Percentiles rank a stretch among this genome's conserved stretches.
Conservation (phyloP, 2,797 vertebrate genomes). For the Monodelphis domestica region DNA sequence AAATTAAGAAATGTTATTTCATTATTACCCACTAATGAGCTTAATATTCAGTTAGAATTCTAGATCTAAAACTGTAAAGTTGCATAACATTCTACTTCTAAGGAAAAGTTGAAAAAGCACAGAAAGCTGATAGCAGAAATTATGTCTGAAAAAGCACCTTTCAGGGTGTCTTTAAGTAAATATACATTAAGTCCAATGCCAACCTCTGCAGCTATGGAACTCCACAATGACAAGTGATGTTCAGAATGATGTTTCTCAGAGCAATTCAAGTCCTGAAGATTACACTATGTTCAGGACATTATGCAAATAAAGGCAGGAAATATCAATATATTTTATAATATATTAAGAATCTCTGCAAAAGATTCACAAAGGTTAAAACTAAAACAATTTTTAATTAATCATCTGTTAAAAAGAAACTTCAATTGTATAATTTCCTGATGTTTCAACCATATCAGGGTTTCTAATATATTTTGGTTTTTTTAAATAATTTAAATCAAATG, state of each 20-base stretch:
- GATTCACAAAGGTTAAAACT: too few species aligned
- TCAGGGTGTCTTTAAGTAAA: conserved; percentile 30
- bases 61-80: too few species aligned
- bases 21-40: background rate
- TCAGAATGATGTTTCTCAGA: conserved; percentile 17
- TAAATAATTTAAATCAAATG: background rate
- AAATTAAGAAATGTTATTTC: background rate
- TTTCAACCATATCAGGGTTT: background rate
- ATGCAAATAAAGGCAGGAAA: background rate
- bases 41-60: background rate
- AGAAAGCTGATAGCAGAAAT: background rate
- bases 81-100: background rate
- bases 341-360: background rate
- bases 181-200: background rate
- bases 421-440: background rate
- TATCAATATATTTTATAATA: background rate
- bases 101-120: background rate
- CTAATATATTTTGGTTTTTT: background rate
- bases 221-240: conserved; percentile 17
- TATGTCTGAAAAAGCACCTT: conserved; percentile 41
- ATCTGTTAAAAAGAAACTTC: background rate
- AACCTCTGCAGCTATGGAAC: background rate
- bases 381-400: background rate
- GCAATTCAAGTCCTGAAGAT: background rate
- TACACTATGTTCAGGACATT: conserved; percentile 12